phyloP scores from a whole-genome alignment of 2,797 vertebrate genomes.

The Knipowitschia caucasica region DNA sequence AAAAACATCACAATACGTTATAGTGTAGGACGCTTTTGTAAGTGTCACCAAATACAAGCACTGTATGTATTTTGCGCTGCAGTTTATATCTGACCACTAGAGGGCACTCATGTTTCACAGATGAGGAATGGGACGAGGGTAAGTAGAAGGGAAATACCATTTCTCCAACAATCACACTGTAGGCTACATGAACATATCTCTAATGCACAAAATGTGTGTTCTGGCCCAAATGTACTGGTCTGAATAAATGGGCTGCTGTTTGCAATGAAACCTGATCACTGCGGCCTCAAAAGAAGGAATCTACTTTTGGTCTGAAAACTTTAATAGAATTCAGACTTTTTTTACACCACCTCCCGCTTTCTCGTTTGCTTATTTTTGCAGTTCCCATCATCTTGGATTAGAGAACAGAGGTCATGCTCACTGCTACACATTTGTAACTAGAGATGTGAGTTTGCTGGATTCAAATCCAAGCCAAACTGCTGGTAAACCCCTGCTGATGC shows the following conservation, averaged over 20 bases:
- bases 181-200: neutral
- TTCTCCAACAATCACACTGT: slow-evolving; percentile 2
- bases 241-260: slow-evolving; percentile 49
- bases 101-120: slow-evolving; percentile 33
- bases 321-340: slow-evolving; percentile 19
- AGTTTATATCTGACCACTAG: slow-evolving; percentile 38
- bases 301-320: slow-evolving; percentile 40
- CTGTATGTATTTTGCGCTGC: neutral
- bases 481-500: slow-evolving; percentile 43
- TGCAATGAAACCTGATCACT: slow-evolving; percentile 50
- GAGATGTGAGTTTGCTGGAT: slow-evolving; percentile 31
- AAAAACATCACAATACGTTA: no score
- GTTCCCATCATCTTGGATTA: slow-evolving; percentile 31
- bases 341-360: slow-evolving; percentile 30
- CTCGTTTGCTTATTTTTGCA: slow-evolving; percentile 48
- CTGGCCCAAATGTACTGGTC: slow-evolving; percentile 13
- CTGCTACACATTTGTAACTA: slow-evolving; percentile 43
- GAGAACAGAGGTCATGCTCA: slow-evolving; percentile 40
- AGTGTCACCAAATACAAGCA: neutral
- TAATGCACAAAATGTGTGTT: slow-evolving; percentile 9
- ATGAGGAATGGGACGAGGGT: neutral
- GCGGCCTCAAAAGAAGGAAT: slow-evolving; percentile 46
- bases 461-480: slow-evolving; percentile 42
- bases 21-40: no score
- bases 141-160: neutral